A percentile compares a stretch with the other conserved stretches of the same genome.
Conservation (phyloP, 2,888 invertebrate genomes). For the Euclidia mi region DNA sequence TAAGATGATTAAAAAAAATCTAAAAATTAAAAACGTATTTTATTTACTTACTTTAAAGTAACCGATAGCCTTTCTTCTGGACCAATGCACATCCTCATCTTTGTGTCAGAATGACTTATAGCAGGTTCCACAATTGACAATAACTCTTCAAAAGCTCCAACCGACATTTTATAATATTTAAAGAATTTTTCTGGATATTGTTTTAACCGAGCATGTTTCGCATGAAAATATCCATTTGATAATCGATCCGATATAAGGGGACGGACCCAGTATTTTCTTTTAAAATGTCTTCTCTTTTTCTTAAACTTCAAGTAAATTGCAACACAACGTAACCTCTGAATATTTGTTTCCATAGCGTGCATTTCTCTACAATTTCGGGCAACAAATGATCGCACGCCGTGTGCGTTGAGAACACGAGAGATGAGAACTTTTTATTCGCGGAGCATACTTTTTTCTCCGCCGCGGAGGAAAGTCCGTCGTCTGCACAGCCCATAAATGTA, state of each 20-base stretch:
- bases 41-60: constrained; percentile 17
- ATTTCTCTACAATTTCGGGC: not conserved
- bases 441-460: not conserved
- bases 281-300: constrained; percentile 6
- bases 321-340: constrained; percentile 5
- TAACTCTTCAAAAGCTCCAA: constrained; percentile 5
- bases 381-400: constrained; percentile 1
- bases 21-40: constrained; percentile 1
- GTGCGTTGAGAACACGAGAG: not conserved
- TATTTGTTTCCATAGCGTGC: constrained; percentile 1
- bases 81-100: constrained; percentile 5
- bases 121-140: not conserved
- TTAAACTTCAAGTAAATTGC: constrained; percentile 3
- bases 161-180: constrained; percentile 8
- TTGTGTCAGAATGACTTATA: not conserved
- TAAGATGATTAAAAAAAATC: constrained; percentile 5
- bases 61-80: constrained; percentile 14
- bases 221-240: constrained; percentile 14
- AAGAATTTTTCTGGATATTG: constrained; percentile 10
- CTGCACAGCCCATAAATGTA: not conserved
- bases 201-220: constrained; percentile 10
- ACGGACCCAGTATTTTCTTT: constrained; percentile 12
- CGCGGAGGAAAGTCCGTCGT: not conserved
- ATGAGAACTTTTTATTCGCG: constrained; percentile 1
- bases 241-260: constrained; percentile 14